Conservation (phyloP, 2,888 invertebrate species). For the Chrysotoxum bicinctum region DNA sequence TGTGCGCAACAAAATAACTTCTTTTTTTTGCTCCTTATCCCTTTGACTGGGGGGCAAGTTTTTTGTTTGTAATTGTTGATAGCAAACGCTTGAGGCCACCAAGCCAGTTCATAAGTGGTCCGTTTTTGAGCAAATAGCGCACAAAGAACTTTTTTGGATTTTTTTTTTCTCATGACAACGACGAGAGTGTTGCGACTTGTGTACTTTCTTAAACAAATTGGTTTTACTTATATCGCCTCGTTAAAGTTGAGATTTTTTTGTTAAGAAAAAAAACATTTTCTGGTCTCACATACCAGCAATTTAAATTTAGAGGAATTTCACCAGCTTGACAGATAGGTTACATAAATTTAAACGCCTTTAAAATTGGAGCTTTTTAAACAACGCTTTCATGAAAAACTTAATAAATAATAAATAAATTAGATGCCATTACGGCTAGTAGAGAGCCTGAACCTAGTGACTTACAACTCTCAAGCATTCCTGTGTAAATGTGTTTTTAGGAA, state of each 20-base stretch:
- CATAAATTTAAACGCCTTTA: too few relatives aligned
- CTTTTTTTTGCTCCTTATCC: slow-evolving; percentile 3
- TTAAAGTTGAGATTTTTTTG: neutral
- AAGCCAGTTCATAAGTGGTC: neutral
- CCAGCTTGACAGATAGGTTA: neutral
- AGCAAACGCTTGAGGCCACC: neutral
- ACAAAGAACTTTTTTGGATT: neutral
- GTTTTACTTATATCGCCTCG: neutral
- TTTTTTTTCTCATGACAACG: neutral
- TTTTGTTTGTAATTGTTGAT: neutral
- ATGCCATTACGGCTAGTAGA: too few relatives aligned
- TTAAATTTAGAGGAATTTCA: neutral
- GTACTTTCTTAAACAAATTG: neutral
- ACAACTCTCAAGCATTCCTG: too few relatives aligned
- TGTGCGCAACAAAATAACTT: neutral
- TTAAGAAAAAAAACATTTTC: neutral
- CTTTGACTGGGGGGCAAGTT: neutral
- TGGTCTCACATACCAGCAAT: too few relatives aligned
- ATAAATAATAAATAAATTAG: too few relatives aligned
- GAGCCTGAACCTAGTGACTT: too few relatives aligned
- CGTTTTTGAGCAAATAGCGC: neutral
- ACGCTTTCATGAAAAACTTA: too few relatives aligned
- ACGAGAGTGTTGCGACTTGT: neutral
- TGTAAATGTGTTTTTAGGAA: too few relatives aligned
- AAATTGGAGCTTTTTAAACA: too few relatives aligned